These are phyloP conservation scores for Glossosoma conforme DNA, from an alignment of 1,140 invertebrate genomes.

Conservation along the genomic window DNA sequence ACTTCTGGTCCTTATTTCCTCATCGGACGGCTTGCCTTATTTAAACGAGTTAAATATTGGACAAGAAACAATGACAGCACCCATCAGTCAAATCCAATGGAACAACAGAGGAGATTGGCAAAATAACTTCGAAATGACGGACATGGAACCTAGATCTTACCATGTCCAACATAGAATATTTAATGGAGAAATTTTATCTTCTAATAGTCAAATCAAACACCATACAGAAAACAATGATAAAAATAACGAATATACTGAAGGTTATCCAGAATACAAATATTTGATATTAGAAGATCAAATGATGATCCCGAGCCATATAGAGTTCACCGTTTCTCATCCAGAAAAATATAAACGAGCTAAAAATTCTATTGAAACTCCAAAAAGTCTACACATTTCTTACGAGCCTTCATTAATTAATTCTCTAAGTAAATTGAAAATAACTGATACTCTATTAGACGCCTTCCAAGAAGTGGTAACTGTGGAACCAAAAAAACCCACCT, in stretches of 20 bases:
- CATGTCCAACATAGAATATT: conserved; percentile 7
- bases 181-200: not conserved
- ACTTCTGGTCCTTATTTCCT: no score
- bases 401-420: conserved; percentile 7
- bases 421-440: conserved; percentile 17
- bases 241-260: conserved; percentile 1
- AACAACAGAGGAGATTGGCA: conserved; percentile 11
- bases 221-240: not conserved
- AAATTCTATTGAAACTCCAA: conserved; percentile 9
- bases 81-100: conserved; percentile 16
- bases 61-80: conserved; percentile 7
- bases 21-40: no score
- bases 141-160: conserved; percentile 10
- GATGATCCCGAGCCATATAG: conserved; percentile 4
- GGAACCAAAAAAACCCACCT: not conserved
- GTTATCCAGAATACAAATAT: not conserved
- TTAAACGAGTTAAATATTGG: no score
- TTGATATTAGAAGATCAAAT: conserved; percentile 4
- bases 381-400: conserved; percentile 21
- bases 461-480: conserved; percentile 4
- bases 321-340: conserved; percentile 7
- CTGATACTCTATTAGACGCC: conserved; percentile 18
- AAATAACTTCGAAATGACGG: not conserved
- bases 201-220: not conserved
- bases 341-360: not conserved